Conservation (phyloP, 2,797 vertebrate species). For the Acrossocheilus fasciatus region DNA sequence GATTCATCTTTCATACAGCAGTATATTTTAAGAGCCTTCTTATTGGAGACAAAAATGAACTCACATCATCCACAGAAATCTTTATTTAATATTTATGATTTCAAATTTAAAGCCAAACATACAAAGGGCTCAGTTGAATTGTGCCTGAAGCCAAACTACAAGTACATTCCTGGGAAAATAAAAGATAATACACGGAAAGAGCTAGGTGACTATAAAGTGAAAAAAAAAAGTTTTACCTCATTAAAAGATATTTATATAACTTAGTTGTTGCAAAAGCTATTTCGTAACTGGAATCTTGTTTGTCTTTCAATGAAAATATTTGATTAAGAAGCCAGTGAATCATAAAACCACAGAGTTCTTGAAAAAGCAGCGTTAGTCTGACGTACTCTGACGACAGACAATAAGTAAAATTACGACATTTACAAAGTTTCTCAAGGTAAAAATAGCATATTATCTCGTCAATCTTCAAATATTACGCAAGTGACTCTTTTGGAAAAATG, state of each 20-base stretch:
- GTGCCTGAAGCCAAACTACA: slow-evolving; percentile 58
- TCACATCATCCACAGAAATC: background rate
- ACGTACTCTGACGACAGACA: background rate
- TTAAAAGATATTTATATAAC: background rate
- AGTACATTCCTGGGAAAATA: slow-evolving; percentile 1
- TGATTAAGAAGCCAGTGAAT: background rate
- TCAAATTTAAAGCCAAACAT: background rate
- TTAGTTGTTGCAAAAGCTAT: background rate
- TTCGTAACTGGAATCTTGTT: background rate
- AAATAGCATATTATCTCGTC: slow-evolving; percentile 38
- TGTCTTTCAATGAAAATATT: background rate
- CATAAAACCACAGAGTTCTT: background rate
- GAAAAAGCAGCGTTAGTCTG: background rate
- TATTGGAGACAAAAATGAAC: background rate
- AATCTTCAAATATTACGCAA: slow-evolving; percentile 10
- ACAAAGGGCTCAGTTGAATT: slow-evolving; percentile 49
- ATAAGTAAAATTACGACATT: background rate
- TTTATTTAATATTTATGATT: background rate
- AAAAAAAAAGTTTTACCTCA: background rate
- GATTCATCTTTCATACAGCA: too few species aligned
- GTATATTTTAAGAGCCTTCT: background rate
- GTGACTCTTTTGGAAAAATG: slow-evolving; percentile 21
- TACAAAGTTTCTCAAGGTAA: slow-evolving; percentile 14
- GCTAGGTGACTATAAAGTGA: background rate
- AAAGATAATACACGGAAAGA: background rate